phyloP scores from a whole-genome alignment of 2,113 vertebrate species.

The Entomyzon cyanotis region DNA sequence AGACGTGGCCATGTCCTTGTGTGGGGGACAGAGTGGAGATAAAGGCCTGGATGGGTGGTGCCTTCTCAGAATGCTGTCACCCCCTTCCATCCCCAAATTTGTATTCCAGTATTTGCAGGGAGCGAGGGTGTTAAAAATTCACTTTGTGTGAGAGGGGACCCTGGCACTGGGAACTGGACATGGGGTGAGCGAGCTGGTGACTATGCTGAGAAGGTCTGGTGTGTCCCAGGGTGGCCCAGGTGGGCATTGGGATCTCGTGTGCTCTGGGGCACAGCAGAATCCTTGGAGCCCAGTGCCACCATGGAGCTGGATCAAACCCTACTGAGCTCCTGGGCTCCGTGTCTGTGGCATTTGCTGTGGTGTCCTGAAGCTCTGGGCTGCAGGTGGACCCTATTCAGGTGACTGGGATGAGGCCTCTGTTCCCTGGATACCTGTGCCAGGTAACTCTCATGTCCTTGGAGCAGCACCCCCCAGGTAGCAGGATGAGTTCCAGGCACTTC shows the following conservation, averaged over 20 bases:
- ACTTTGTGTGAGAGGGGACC: background rate
- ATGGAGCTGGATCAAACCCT: background rate
- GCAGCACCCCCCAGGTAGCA: background rate
- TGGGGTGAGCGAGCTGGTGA: background rate
- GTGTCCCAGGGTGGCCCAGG: background rate
- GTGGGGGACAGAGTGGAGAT: background rate
- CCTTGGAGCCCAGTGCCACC: background rate
- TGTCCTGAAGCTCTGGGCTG: background rate
- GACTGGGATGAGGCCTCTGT: background rate
- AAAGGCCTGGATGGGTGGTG: background rate
- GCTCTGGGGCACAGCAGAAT: background rate
- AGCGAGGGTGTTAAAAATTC: background rate
- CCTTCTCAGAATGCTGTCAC: background rate
- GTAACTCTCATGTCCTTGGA: background rate
- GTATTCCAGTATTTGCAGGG: background rate
- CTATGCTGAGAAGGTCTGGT: rapidly evolving
- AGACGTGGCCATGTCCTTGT: background rate
- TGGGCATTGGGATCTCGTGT: no score
- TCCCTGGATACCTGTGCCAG: background rate
- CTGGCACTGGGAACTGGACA: background rate
- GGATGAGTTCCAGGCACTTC: background rate
- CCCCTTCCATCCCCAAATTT: background rate
- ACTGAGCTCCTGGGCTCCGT: background rate
- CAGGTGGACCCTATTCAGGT: background rate
- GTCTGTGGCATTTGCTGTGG: background rate